phyloP scores from a whole-genome alignment of 2,888 invertebrate species.

The Folsomia candida region DNA sequence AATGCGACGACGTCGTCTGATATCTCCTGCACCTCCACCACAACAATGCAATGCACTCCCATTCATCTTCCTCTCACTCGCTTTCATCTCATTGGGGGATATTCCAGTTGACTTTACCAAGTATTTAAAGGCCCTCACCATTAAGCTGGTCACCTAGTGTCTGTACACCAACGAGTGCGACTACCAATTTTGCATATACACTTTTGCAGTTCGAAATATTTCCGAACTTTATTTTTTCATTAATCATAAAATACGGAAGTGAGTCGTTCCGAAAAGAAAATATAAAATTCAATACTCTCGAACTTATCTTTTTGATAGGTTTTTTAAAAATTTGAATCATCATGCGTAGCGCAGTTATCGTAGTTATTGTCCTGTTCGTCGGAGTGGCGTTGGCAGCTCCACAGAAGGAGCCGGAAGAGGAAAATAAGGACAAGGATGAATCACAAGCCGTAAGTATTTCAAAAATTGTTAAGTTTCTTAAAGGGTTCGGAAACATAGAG shows the following conservation, averaged over 20 bases:
- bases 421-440: neutral
- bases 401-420: neutral
- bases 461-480: too few species aligned
- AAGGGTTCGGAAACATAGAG: too few species aligned
- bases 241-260: neutral
- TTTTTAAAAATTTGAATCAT: neutral
- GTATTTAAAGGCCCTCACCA: neutral
- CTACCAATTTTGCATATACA: too few species aligned
- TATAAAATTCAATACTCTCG: neutral
- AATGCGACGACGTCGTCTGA: neutral
- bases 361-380: neutral
- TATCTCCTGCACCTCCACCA: neutral
- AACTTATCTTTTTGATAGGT: neutral
- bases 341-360: neutral
- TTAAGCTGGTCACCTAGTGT: neutral
- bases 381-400: conserved; percentile 3
- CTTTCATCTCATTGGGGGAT: conserved; percentile 2
- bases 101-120: neutral
- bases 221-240: too few species aligned
- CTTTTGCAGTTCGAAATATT: too few species aligned
- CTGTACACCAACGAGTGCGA: neutral
- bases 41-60: conserved; percentile 1
- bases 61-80: conserved; percentile 2
- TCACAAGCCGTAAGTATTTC: conserved; percentile 5
- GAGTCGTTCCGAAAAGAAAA: neutral